These are phyloP conservation scores for Coelinius sp. DNA, from an alignment of 2,888 invertebrate genomes.

Conservation along the genomic window DNA sequence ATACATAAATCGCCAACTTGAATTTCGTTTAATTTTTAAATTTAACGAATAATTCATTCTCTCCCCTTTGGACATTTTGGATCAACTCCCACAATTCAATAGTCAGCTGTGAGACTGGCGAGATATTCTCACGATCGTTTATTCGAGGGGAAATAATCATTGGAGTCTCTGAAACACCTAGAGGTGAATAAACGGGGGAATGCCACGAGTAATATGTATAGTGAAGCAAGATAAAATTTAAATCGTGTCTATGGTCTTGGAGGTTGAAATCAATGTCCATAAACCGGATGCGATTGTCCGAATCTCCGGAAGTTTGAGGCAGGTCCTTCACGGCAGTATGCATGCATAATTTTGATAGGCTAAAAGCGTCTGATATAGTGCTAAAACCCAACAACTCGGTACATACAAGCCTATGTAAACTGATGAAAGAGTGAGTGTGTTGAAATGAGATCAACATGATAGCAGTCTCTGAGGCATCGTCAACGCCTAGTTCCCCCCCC, in stretches of 20 bases:
- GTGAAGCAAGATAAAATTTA: slow-evolving; percentile 52
- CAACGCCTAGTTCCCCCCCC: slow-evolving; percentile 7
- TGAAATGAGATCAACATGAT: slow-evolving; percentile 6
- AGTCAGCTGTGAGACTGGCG: slow-evolving; percentile 42
- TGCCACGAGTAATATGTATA: slow-evolving; percentile 1
- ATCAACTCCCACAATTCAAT: not conserved
- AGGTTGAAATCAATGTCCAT: slow-evolving; percentile 42
- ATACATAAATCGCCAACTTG: not conserved
- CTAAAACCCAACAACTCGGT: not conserved
- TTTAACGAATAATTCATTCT: slow-evolving; percentile 42
- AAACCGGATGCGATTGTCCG: slow-evolving; percentile 42
- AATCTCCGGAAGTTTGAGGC: slow-evolving; percentile 48
- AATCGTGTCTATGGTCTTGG: slow-evolving; percentile 53
- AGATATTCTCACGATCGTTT: slow-evolving; percentile 56
- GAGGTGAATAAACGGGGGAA: slow-evolving; percentile 6
- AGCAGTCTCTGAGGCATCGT: slow-evolving; percentile 29
- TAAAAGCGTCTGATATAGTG: slow-evolving; percentile 39
- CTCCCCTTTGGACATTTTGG: slow-evolving; percentile 40
- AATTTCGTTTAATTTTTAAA: too few relatives aligned
- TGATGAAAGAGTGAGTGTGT: not conserved
- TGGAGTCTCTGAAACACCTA: not conserved
- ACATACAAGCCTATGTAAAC: not conserved
- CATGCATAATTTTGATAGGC: slow-evolving; percentile 54
- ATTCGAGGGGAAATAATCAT: slow-evolving; percentile 16
- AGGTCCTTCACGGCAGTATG: slow-evolving; percentile 49